Base-by-base conservation (phyloP, 2,797 vertebrate genomes). In the Sciurus vulgaris region DNA sequence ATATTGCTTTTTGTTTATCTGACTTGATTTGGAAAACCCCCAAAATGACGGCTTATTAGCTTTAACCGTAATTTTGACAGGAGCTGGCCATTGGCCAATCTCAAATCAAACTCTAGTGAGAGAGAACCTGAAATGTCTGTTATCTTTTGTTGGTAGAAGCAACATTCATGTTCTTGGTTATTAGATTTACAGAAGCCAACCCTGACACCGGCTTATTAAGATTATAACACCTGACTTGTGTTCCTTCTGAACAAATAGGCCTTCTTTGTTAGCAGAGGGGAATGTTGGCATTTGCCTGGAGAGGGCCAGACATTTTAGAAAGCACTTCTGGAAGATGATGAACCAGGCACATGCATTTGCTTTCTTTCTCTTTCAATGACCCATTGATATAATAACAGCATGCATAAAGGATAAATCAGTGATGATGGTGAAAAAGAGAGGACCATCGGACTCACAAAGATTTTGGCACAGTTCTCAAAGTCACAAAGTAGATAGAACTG, bases 41-140 rank as follows among this genome's bases (percentile, higher is more conserved):
- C 41, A 92, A 95, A 91, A 93, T 87, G 87, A 69, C 87, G 81
- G 11, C 93, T 87, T 95, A 91, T 96, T 94, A 84, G 41, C 93
- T 97, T 97, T 90, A 96, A 96, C 56, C 92, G n/a, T 93, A 86
- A 89, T 91, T 94, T 97, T 95, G 92, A 93, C 77, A 82, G 85
- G 35, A 91, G 20, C 41, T 97, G 96, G 84, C 83, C 70, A 49
- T 54, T 96, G 63, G 72, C 95, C 93, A 96, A 51, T 81, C 51
- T 73, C 49, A 95, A 86, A 87, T 83, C 54, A 96, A 82, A 93
- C 35, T 96, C 89, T 90, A 30, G 54, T 81, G 76, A 95, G 89
- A 91, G 41, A 91, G 76, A 72, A 26, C 59, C 76, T 78, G 49
- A 78, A 82, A 81, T 94, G 69, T 49, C 56, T 78, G 54, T 95